These are phyloP conservation scores for Rhinichthys klamathensis DNA, from an alignment of 2,113 vertebrate genomes.

Conservation along the genomic window DNA sequence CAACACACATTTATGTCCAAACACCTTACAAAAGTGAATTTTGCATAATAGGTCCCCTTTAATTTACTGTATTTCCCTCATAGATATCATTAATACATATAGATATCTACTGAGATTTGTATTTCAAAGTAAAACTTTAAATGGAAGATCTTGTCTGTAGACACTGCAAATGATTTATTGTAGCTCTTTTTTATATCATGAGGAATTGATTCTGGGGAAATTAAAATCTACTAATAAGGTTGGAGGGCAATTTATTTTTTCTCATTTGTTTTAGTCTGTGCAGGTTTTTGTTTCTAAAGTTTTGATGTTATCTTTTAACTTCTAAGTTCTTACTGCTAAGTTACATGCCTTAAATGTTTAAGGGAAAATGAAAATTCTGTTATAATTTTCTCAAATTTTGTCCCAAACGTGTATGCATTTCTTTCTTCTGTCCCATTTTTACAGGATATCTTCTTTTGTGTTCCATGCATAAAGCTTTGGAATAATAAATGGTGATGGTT, in stretches of 20 bases:
- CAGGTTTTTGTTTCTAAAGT: background rate
- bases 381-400: background rate
- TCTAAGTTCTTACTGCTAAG: background rate
- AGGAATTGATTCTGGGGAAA: background rate
- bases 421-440: background rate
- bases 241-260: background rate
- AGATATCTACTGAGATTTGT: no score
- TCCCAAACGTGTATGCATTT: no score
- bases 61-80: background rate
- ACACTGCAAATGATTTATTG: background rate
- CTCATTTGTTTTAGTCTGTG: background rate
- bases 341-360: background rate
- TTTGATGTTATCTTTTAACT: background rate
- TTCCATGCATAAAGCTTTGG: no score
- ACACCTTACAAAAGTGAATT: no score
- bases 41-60: no score
- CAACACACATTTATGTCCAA: no score
- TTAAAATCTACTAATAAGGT: background rate
- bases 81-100: background rate
- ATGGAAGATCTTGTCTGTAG: background rate
- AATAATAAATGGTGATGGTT: no score
- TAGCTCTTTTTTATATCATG: background rate
- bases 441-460: background rate
- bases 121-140: background rate
- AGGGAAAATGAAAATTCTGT: no score